phyloP scores from a whole-genome alignment of 2,797 vertebrate genomes.

The Argya squamiceps region DNA sequence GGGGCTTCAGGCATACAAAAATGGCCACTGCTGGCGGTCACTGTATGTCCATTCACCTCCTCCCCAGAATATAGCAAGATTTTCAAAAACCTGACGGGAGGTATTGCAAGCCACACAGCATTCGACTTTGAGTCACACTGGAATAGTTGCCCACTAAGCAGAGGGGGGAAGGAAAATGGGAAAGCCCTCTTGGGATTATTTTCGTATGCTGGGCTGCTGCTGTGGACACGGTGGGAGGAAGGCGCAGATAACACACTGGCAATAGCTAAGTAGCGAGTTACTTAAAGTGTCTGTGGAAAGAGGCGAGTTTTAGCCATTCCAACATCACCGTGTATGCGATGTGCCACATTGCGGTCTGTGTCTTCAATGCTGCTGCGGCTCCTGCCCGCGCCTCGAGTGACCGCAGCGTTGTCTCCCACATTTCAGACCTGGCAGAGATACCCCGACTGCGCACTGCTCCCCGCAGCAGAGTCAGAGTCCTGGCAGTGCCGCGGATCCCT shows the following conservation, averaged over 20 bases:
- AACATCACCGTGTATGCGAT: fast-evolving
- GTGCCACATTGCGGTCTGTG: not conserved
- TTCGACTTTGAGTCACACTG: not conserved
- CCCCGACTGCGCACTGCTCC: fast-evolving
- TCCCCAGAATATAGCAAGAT: not conserved
- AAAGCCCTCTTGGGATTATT: not conserved
- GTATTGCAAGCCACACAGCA: not conserved
- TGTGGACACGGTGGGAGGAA: fast-evolving
- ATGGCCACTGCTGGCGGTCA: not conserved
- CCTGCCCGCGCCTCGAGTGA: not conserved
- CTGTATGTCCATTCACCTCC: not conserved
- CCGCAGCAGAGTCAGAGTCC: not conserved
- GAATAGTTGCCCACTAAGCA: not conserved
- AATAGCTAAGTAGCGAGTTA: not conserved
- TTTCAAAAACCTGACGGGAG: not conserved
- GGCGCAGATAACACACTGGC: fast-evolving
- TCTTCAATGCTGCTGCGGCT: fast-evolving
- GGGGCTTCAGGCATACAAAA: not conserved
- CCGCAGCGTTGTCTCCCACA: fast-evolving
- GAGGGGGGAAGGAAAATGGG: not conserved
- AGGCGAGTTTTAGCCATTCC: not conserved
- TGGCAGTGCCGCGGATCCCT: fast-evolving
- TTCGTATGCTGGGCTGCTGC: not conserved
- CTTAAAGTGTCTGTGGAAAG: fast-evolving
- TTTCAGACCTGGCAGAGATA: fast-evolving